Conservation (phyloP, 2,113 vertebrate species). For the Coregonus clupeaformis region DNA sequence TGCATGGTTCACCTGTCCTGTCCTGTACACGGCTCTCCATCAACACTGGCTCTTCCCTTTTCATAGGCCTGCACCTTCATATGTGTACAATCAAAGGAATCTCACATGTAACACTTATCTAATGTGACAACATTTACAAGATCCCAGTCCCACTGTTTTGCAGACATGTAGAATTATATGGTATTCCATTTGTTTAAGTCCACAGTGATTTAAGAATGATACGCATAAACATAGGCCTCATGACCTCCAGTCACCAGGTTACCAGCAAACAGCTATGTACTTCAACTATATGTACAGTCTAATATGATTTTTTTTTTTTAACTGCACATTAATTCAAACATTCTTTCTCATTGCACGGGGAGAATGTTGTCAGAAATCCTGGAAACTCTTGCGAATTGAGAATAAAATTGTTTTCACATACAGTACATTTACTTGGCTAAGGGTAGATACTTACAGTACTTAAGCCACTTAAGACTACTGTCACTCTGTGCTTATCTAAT, state of each 20-base stretch:
- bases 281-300: too few species aligned
- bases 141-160: conserved; percentile 50
- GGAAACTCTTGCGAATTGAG: neutral
- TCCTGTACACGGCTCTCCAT: conserved; percentile 68
- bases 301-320: too few species aligned
- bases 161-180: conserved; percentile 65
- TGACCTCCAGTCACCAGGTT: too few species aligned
- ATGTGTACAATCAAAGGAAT: conserved; percentile 47
- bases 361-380: too few species aligned
- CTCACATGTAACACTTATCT: conserved; percentile 56
- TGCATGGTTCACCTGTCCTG: conserved; percentile 72
- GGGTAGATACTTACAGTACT: conserved; percentile 56
- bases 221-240: neutral
- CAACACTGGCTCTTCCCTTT: conserved; percentile 29
- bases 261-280: too few species aligned
- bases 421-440: conserved; percentile 70
- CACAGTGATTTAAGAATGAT: neutral
- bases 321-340: too few species aligned
- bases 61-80: conserved; percentile 28
- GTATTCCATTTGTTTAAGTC: conserved; percentile 44
- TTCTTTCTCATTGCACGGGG: too few species aligned
- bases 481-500: conserved; percentile 67
- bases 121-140: conserved; percentile 62
- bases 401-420: conserved; percentile 69
- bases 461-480: conserved; percentile 66